Percentiles rank a stretch among this genome's conserved stretches.
These are phyloP conservation scores for Myrmecobius fasciatus DNA, from an alignment of 2,113 vertebrate genomes.

Conservation along the genomic window DNA sequence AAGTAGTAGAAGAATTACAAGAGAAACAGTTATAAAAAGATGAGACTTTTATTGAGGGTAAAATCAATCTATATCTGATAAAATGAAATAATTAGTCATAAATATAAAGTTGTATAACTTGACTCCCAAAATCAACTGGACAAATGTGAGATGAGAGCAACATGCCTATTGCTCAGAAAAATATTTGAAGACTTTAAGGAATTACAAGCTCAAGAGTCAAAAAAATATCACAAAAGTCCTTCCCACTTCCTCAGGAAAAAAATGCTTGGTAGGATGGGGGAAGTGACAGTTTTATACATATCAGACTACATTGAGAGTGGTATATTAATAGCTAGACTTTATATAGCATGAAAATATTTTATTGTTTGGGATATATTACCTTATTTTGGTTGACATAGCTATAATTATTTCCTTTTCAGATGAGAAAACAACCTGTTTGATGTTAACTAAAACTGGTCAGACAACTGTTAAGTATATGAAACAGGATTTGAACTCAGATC, in stretches of 20 bases:
- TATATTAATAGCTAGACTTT: background rate
- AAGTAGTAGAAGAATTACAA: background rate
- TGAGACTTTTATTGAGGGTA: background rate
- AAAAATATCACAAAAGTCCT: background rate
- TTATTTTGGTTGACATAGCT: background rate
- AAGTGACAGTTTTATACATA: background rate
- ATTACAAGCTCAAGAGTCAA: background rate
- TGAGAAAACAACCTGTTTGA: background rate
- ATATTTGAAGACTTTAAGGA: background rate
- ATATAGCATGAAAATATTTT: background rate
- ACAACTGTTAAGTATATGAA: background rate
- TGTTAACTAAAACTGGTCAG: background rate
- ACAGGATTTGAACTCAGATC: background rate
- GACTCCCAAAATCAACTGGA: background rate
- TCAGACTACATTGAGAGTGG: background rate
- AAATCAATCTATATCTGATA: background rate
- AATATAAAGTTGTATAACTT: background rate
- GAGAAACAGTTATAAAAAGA: background rate
- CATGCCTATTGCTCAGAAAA: background rate
- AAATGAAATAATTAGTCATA: background rate
- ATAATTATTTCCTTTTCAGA: background rate
- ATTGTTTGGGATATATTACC: background rate
- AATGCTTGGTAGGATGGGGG: background rate
- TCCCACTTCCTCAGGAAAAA: background rate
- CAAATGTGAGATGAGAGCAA: background rate